Percentiles rank a stretch among this genome's conserved stretches.
Conservation (phyloP, 2,113 vertebrate genomes). For the Neodontobutis hainanensis region DNA sequence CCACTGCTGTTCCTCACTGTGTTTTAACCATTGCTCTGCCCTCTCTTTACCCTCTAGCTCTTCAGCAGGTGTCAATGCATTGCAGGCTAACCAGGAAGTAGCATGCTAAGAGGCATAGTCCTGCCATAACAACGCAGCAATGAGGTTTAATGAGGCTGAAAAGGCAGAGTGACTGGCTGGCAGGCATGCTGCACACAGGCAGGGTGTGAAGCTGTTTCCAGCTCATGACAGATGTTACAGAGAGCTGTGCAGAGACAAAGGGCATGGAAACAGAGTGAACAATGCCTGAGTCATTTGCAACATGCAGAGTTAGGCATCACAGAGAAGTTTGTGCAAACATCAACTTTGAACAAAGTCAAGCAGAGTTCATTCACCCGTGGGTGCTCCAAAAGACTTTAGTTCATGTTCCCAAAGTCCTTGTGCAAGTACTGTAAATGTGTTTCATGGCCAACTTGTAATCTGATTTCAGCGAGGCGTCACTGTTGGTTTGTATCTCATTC, state of each 20-base stretch:
- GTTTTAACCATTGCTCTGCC: conserved; percentile 49
- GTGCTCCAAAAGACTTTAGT: conserved; percentile 41
- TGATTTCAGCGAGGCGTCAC: conserved; percentile 34
- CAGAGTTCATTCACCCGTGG: conserved; percentile 59
- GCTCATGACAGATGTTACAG: conserved; percentile 70
- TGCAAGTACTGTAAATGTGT: conserved; percentile 27
- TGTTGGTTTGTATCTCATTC: conserved; percentile 25
- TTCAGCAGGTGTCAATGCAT: conserved; percentile 53
- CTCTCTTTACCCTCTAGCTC: conserved; percentile 56
- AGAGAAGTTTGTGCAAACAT: conserved; percentile 51
- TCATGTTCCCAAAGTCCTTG: conserved; percentile 38
- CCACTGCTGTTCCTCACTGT: conserved; percentile 30
- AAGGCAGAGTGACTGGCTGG: conserved; percentile 67
- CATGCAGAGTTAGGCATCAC: conserved; percentile 63
- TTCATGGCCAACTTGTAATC: conserved; percentile 33
- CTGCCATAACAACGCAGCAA: conserved; percentile 61
- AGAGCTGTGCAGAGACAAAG: conserved; percentile 17
- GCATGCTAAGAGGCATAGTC: conserved; percentile 39
- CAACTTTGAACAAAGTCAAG: conserved; percentile 72
- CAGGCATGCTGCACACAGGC: conserved; percentile 52
- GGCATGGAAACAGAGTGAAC: conserved; percentile 12
- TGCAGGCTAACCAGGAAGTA: conserved; percentile 53
- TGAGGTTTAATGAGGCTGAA: conserved; percentile 74
- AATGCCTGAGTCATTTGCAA: conserved; percentile 59
- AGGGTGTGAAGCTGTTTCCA: conserved; percentile 66